These are phyloP conservation scores for Mus caroli DNA, from an alignment of 2,797 vertebrate species.

Conservation along the genomic window DNA sequence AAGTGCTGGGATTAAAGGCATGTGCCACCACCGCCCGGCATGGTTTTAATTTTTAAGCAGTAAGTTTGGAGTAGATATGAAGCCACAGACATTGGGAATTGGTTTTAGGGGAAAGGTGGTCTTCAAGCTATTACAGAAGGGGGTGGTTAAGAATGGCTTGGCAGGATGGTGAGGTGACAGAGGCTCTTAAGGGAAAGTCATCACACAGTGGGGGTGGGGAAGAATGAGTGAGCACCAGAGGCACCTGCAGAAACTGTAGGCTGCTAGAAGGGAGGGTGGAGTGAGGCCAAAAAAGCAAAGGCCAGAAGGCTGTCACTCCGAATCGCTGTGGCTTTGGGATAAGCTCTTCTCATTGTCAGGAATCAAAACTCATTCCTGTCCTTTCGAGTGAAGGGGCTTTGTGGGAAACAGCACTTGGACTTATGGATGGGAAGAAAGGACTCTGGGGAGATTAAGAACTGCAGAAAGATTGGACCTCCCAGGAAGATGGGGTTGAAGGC, in stretches of 20 bases:
- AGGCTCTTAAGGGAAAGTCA: neutral
- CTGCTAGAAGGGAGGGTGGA: neutral
- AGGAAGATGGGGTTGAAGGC: neutral
- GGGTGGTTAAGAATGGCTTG: neutral
- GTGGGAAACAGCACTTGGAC: neutral
- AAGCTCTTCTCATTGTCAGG: neutral
- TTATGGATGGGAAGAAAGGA: neutral
- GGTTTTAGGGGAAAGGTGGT: neutral
- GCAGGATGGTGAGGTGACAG: neutral
- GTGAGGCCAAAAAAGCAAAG: neutral
- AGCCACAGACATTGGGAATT: neutral
- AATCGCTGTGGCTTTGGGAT: neutral
- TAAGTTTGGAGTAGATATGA: neutral
- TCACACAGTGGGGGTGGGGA: neutral
- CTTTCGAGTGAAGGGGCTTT: neutral
- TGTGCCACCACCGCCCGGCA: too few relatives aligned
- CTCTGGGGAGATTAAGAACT: neutral
- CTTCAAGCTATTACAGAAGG: neutral
- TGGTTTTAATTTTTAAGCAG: neutral
- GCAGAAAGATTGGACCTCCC: neutral
- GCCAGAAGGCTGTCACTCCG: neutral
- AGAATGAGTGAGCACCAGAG: neutral
- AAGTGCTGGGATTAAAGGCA: too few relatives aligned
- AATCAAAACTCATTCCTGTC: slow-evolving; percentile 34
- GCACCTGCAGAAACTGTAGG: neutral